phyloP scores from a whole-genome alignment of 2,797 vertebrate genomes.

The Bryconaethiops microstoma region DNA sequence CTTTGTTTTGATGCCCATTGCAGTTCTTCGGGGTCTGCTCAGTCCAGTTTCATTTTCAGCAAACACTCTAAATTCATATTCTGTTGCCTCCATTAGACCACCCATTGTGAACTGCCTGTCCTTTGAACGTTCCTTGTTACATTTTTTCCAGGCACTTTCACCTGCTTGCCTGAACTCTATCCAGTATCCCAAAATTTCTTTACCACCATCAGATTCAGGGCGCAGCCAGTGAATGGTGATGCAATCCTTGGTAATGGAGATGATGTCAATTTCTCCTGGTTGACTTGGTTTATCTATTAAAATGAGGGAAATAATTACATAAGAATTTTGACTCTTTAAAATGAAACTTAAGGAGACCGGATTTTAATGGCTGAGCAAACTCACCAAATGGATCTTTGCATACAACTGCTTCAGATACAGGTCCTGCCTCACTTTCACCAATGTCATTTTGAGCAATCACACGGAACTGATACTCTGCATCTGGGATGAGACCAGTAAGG shows the following conservation, averaged over 20 bases:
- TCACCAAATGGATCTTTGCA: conserved; percentile 99
- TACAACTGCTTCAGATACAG: conserved; percentile 87
- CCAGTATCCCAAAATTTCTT: conserved; percentile 98
- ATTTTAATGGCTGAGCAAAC: conserved; percentile 48
- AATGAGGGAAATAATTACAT: conserved; percentile 6
- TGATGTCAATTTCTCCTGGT: conserved; percentile 96
- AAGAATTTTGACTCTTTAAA: background rate
- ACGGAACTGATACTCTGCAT: conserved; percentile 97
- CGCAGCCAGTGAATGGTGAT: conserved; percentile 97
- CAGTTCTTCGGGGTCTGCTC: conserved; percentile 93
- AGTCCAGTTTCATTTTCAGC: conserved; percentile 95
- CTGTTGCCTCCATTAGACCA: conserved; percentile 93
- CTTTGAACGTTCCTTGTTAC: conserved; percentile 92
- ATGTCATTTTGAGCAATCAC: conserved; percentile 96
- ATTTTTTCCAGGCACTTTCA: conserved; percentile 97
- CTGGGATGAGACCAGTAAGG: conserved; percentile 92
- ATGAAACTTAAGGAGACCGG: background rate
- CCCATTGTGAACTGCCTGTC: conserved; percentile 96
- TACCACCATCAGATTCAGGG: conserved; percentile 94
- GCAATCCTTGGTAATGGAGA: conserved; percentile 92
- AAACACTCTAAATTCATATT: conserved; percentile 96
- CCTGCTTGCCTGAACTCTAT: conserved; percentile 94
- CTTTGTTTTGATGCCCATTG: conserved; percentile 97
- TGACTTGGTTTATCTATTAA: conserved; percentile 94
- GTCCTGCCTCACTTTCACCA: conserved; percentile 91